phyloP scores from a whole-genome alignment of 1,140 invertebrate species.

The Schlechtendalia chinensis region DNA sequence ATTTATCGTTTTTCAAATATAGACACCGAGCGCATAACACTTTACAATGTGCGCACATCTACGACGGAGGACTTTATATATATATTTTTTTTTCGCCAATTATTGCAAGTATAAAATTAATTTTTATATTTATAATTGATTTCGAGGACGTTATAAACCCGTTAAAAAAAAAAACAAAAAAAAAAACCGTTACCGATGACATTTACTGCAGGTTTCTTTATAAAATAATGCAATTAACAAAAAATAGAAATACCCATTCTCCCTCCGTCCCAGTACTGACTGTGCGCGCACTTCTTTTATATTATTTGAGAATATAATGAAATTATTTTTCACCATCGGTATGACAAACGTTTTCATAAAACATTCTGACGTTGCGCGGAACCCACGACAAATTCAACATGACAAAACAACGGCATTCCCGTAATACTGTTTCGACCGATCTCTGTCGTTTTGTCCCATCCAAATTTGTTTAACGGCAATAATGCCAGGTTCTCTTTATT shows the following conservation, averaged over 20 bases:
- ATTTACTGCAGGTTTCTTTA: not conserved
- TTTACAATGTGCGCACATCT: too few relatives aligned
- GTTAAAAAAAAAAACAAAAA: too few relatives aligned
- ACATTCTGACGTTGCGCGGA: not conserved
- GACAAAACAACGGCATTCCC: not conserved
- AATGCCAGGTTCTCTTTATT: not conserved
- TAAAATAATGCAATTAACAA: not conserved
- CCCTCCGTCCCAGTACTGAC: not conserved
- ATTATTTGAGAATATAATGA: not conserved
- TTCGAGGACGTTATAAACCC: too few relatives aligned
- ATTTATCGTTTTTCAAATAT: too few relatives aligned
- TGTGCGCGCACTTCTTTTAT: not conserved
- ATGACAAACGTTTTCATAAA: slow-evolving; percentile 8
- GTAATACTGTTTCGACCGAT: slow-evolving; percentile 7
- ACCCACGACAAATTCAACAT: too few relatives aligned
- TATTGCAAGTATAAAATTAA: too few relatives aligned
- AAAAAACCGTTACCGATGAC: not conserved
- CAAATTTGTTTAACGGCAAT: slow-evolving; percentile 11
- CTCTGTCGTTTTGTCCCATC: not conserved
- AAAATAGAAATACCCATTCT: not conserved
- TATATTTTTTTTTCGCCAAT: too few relatives aligned
- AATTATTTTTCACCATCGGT: not conserved
- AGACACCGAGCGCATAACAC: too few relatives aligned
- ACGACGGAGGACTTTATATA: too few relatives aligned
- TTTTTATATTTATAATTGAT: too few relatives aligned